Percentiles rank a stretch among this genome's conserved stretches.
Conservation (phyloP, 2,888 invertebrate genomes). For the Drosophila peninsularis region DNA sequence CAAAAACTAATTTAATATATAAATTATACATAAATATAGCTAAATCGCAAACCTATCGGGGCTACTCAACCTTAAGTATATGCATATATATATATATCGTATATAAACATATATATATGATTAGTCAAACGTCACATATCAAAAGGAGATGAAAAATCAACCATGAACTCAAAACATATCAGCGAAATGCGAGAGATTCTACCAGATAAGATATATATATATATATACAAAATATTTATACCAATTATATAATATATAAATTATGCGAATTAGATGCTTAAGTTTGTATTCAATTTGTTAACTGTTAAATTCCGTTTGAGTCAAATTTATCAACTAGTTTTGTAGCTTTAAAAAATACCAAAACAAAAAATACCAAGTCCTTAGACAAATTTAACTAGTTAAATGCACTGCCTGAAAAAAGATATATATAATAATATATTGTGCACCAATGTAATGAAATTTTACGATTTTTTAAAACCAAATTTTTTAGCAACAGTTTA, state of each 20-base stretch:
- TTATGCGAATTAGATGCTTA: constrained; percentile 11
- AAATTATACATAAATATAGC: constrained; percentile 14
- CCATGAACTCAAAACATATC: constrained; percentile 84
- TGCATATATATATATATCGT: background rate
- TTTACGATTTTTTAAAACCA: constrained; percentile 51
- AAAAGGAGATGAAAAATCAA: constrained; percentile 57
- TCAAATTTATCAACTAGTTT: constrained; percentile 31
- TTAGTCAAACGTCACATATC: constrained; percentile 60
- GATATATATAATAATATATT: constrained; percentile 19
- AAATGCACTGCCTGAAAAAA: constrained; percentile 69
- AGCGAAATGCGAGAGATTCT: constrained; percentile 48
- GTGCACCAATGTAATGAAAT: constrained; percentile 46
- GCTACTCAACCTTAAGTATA: constrained; percentile 19
- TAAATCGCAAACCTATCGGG: constrained; percentile 29
- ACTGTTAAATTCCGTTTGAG: constrained; percentile 26
- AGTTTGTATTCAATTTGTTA: constrained; percentile 27
- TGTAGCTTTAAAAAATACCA: constrained; percentile 6
- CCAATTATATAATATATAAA: constrained; percentile 14
- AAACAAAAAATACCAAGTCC: constrained; percentile 38
- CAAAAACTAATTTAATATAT: constrained; percentile 36
- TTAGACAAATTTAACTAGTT: constrained; percentile 71
- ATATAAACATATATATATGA: constrained; percentile 16
- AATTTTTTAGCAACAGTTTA: constrained; percentile 71
- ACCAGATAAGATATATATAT: constrained; percentile 33
- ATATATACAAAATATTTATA: constrained; percentile 17